Evolutionary conservation across 2,888 invertebrate genomes (phyloP).

Genomic region (Junonia oenone): DNA sequence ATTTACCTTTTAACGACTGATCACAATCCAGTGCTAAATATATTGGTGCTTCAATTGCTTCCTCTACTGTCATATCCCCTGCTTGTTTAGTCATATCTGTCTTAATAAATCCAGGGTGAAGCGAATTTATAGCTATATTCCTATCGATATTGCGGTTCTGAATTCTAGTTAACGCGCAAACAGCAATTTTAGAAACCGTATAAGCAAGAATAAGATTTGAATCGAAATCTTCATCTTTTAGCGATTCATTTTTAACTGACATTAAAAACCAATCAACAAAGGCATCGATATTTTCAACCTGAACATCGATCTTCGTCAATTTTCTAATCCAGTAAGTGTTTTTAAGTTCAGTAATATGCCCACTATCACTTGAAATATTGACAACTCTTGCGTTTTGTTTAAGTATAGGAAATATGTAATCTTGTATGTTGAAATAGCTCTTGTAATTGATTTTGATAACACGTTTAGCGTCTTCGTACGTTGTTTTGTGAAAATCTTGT

Average conservation of each 20-base stretch:
- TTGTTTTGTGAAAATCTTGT: constrained; percentile 25
- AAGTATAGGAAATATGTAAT: constrained; percentile 35
- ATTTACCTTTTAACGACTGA: constrained; percentile 36
- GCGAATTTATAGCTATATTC: constrained; percentile 34
- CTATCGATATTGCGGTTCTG: constrained; percentile 31
- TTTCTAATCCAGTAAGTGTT: constrained; percentile 34
- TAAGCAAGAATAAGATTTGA: constrained; percentile 30
- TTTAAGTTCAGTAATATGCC: constrained; percentile 35
- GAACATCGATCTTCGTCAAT: constrained; percentile 29
- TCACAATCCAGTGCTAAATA: constrained; percentile 36
- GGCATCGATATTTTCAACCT: constrained; percentile 31
- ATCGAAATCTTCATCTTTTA: constrained; percentile 33
- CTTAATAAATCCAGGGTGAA: constrained; percentile 37
- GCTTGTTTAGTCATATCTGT: constrained; percentile 33
- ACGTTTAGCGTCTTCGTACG: constrained; percentile 36
- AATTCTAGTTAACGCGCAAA: constrained; percentile 33
- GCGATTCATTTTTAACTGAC: constrained; percentile 30
- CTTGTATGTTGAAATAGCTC: constrained; percentile 34
- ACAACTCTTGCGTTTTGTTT: constrained; percentile 36
- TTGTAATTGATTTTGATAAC: constrained; percentile 37
- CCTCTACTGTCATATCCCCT: constrained; percentile 31
- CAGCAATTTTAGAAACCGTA: constrained; percentile 35
- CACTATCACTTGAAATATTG: constrained; percentile 36
- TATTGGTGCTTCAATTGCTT: constrained; percentile 28
- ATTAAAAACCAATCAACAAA: constrained; percentile 37